Conservation (phyloP, 2,888 invertebrate species). For the Conus canariensis region DNA sequence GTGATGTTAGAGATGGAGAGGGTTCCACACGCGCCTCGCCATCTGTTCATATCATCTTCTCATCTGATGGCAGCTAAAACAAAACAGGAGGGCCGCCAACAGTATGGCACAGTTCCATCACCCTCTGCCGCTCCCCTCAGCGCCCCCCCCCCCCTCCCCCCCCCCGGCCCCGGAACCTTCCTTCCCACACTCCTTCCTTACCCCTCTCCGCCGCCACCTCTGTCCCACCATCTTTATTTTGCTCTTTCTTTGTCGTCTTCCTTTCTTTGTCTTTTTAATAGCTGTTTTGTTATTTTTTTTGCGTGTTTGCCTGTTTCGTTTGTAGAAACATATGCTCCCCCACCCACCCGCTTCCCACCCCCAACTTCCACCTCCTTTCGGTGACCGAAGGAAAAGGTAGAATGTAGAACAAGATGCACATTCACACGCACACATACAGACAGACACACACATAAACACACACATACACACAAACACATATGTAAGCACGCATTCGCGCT, state of each 20-base stretch:
- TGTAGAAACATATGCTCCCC: no score
- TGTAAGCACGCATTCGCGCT: neutral
- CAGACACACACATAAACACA: neutral
- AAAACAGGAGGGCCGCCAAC: neutral
- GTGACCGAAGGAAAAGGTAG: neutral
- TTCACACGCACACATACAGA: neutral
- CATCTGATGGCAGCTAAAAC: neutral
- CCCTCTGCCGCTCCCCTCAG: neutral
- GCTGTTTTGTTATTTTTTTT: no score
- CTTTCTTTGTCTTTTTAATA: no score
- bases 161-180: no score
- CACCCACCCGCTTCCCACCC: no score
- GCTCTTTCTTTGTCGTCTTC: neutral
- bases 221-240: neutral
- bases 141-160: no score
- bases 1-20: neutral
- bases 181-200: neutral
- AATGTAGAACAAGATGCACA: no score
- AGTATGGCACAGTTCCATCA: neutral
- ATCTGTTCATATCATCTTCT: constrained; percentile 14
- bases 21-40: neutral
- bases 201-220: neutral
- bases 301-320: no score
- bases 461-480: neutral
- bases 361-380: neutral